Evolutionary conservation across 2,113 vertebrate genomes (phyloP), one percentile per base, ranked within the genome.

Genomic region (Columbina picui): DNA sequence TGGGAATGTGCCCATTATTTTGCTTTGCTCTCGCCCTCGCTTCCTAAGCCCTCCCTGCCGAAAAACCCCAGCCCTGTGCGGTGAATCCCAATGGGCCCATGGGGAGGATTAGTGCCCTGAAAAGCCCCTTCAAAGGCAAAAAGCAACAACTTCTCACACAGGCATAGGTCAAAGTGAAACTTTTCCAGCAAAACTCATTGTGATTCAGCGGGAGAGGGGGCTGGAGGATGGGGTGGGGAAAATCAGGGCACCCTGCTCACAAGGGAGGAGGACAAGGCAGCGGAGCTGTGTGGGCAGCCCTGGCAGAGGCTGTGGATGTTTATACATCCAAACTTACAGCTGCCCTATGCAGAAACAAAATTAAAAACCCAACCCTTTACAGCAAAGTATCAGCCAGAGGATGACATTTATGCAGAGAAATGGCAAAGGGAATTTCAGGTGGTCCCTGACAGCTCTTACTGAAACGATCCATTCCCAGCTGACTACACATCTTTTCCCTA

Each of bases 321-420:
- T 52, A 19, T 34, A 18, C 14, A 26, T 43, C 29, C 38, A 53
- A 67, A 52, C 49, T 73, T 91, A 49, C 19, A 83, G 34, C 30
- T n/a, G 16, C 34, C 71, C 30, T 6, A 7, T 9, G 29, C 57
- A 61, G 64, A 67, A 22, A 52, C 27, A 38, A 27, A 25, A 7
- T 27, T 5, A 29, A 10, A 29, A 14, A 56, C 53, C 59, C n/a
- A n/a, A n/a, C n/a, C 27, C 74, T 91, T 88, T 80, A 38, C 26
- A 47, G 30, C 47, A 56, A 32, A 88, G 49, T 15, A 49, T 57
- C 79, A 3, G 1, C 84, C 59, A 2, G 26, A 77, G 64, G 69
- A 21, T 88, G 88, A 73, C 59, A 49, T 73, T 91, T 91, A 53
- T 38, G 41, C 84, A 52, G 53, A 88, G 79, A 82, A 91, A 77